Percentiles rank a stretch among this genome's conserved stretches.
phyloP scores from a whole-genome alignment of 2,797 vertebrate genomes.

The Merluccius polli region DNA sequence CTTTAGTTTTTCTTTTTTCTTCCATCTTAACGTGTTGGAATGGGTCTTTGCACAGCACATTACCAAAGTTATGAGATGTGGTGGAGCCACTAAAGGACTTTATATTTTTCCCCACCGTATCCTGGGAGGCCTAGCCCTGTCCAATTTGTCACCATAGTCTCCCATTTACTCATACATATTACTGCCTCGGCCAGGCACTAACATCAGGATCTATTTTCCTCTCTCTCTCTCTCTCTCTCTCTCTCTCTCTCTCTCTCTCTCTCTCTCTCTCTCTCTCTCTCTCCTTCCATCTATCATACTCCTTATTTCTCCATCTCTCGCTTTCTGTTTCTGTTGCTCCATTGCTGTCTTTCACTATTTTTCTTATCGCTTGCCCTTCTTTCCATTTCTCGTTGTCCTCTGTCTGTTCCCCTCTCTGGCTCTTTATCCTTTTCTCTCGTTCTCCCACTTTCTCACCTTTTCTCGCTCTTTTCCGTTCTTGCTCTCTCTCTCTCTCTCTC shows the following conservation, averaged over 20 bases:
- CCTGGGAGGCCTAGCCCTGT: slow-evolving; percentile 3
- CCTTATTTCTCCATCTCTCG: neutral
- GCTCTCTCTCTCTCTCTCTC: too few relatives aligned
- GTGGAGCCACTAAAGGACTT: slow-evolving; percentile 24
- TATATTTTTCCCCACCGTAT: slow-evolving; percentile 24
- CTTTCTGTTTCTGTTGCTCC: neutral
- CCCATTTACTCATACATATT: slow-evolving; percentile 43
- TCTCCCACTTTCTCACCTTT: too few relatives aligned
- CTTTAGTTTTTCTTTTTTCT: slow-evolving; percentile 22
- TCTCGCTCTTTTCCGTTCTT: neutral
- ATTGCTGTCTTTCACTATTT: too few relatives aligned
- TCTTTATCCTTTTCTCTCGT: too few relatives aligned
- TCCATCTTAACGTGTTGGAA: slow-evolving; percentile 23
- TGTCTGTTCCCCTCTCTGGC: too few relatives aligned
- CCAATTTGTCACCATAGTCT: slow-evolving; percentile 33
- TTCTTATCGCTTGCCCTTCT: too few relatives aligned
- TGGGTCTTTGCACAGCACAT: slow-evolving; percentile 41
- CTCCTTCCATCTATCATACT: too few relatives aligned
- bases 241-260: slow-evolving; percentile 9
- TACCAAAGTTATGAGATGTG: slow-evolving; percentile 44
- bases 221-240: slow-evolving; percentile 13
- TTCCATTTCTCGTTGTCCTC: too few relatives aligned
- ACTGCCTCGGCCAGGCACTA: slow-evolving; percentile 14
- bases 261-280: too few relatives aligned
- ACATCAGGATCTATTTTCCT: slow-evolving; percentile 38